These are phyloP conservation scores for Dasypus novemcinctus DNA, from an alignment of 2,113 vertebrate genomes.

Conservation along the genomic window DNA sequence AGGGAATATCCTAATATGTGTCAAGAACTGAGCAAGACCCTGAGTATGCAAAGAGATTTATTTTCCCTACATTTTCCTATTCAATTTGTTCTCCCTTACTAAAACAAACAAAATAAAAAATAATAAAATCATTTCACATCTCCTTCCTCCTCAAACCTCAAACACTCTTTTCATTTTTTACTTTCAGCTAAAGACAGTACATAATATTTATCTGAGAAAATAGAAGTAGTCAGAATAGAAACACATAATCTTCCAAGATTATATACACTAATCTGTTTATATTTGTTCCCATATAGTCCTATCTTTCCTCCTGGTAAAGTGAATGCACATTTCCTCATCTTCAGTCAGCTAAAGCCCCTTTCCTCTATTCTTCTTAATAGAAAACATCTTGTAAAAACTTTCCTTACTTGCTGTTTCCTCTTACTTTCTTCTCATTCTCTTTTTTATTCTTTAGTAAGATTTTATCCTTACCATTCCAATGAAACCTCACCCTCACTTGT, in stretches of 20 bases:
- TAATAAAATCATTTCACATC: not conserved
- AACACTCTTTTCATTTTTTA: not conserved
- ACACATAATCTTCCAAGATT: not conserved
- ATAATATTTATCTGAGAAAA: constrained; percentile 12
- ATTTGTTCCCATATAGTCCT: not conserved
- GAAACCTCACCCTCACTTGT: not conserved
- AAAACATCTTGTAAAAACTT: not conserved
- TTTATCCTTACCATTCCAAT: not conserved
- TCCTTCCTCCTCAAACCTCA: not conserved
- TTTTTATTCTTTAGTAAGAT: not conserved
- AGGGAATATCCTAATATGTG: not conserved
- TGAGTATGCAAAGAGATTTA: not conserved
- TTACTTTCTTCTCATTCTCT: not conserved
- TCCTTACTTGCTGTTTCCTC: not conserved
- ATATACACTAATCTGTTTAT: not conserved
- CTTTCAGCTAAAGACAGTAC: not conserved
- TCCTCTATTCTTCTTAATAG: not conserved
- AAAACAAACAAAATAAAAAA: not conserved
- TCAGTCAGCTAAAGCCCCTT: not conserved
- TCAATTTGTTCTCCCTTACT: not conserved
- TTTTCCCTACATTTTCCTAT: not conserved
- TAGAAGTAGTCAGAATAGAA: not conserved
- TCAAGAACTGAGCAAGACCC: not conserved
- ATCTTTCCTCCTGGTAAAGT: not conserved
- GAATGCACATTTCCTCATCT: not conserved